Conservation (phyloP, 2,888 invertebrate species). For the Lydus trimaculatus region DNA sequence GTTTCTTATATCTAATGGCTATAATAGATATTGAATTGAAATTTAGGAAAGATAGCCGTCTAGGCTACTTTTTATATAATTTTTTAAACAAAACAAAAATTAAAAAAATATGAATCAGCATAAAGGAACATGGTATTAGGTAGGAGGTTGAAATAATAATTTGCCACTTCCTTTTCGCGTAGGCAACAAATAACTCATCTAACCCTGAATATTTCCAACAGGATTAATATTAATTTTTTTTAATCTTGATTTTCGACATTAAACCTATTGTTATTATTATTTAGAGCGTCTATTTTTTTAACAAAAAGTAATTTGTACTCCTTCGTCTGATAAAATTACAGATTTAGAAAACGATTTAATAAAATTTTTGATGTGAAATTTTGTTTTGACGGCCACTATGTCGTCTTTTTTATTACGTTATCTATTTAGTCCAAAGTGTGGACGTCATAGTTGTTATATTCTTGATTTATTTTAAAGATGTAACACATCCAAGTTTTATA, state of each 20-base stretch:
- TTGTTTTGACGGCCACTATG: no score
- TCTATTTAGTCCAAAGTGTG: neutral
- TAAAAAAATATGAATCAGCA: constrained; percentile 22
- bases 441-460: neutral
- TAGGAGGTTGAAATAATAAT: constrained; percentile 36
- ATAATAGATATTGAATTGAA: neutral
- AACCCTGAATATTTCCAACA: constrained; percentile 30
- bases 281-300: no score
- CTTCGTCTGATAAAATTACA: no score
- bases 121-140: constrained; percentile 13
- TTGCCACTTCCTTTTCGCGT: constrained; percentile 36
- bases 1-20: no score
- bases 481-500: neutral
- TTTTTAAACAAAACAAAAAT: no score
- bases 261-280: neutral
- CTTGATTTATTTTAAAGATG: neutral
- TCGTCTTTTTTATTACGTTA: neutral
- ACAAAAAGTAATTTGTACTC: no score
- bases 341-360: no score
- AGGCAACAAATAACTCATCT: constrained; percentile 31
- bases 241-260: neutral
- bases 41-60: neutral
- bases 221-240: no score
- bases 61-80: neutral
- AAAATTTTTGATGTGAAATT: neutral